These are phyloP conservation scores for Choloepus hoffmanni DNA, from an alignment of 2,113 vertebrate species.

Conservation along the genomic window DNA sequence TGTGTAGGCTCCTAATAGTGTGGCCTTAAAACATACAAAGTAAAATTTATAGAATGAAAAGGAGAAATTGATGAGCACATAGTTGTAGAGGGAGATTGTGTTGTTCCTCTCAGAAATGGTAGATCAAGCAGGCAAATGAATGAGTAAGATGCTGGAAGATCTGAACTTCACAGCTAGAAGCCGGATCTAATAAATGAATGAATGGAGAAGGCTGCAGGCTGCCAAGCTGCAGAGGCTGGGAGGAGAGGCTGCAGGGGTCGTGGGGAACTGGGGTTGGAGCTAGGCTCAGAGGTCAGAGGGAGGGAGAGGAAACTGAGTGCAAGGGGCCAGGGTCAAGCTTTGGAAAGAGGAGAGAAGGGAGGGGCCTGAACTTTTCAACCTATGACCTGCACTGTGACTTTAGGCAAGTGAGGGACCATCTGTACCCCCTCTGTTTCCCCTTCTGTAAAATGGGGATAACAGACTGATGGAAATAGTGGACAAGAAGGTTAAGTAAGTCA, in stretches of 20 bases:
- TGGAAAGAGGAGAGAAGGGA: neutral
- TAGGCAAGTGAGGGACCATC: neutral
- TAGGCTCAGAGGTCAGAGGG: neutral
- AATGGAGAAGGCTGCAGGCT: neutral
- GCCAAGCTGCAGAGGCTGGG: neutral
- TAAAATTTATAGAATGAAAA: neutral
- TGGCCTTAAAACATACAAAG: neutral
- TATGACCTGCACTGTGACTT: neutral
- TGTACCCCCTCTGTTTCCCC: neutral
- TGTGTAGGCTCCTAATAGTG: neutral
- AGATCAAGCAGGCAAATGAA: neutral
- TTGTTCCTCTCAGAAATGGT: neutral
- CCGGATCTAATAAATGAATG: neutral
- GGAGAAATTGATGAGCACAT: neutral
- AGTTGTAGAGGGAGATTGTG: neutral
- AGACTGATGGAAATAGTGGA: neutral
- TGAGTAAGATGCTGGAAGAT: neutral
- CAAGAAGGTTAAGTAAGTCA: neutral
- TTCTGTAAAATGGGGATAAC: no score
- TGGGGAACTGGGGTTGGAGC: neutral
- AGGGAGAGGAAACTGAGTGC: neutral
- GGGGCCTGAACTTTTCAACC: neutral
- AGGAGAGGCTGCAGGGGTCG: neutral
- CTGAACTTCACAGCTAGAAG: neutral
- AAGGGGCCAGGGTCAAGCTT: neutral